A percentile compares a stretch with the other conserved stretches of the same genome.
Evolutionary conservation across 1,140 invertebrate species (phyloP).

Genomic region (Drosophila melanogaster): Release_6_plus_ISO1_MT NT_033777.3:10627001-10627500

Average conservation of each 20-base stretch:
- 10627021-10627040: slow-evolving; percentile 29
- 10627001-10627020: slow-evolving; percentile 55
- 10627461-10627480: slow-evolving; percentile 9
- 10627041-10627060: slow-evolving; percentile 22
- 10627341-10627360: slow-evolving; percentile 83
- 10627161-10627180: slow-evolving; percentile 8
- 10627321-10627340: slow-evolving; percentile 71
- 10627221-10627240: slow-evolving; percentile 81
- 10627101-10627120: slow-evolving; percentile 60
- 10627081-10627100: slow-evolving; percentile 61
- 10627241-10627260: slow-evolving; percentile 63
- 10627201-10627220: slow-evolving; percentile 47
- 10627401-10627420: not conserved
- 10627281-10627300: slow-evolving; percentile 46
- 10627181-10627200: slow-evolving; percentile 6
- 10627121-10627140: slow-evolving; percentile 60
- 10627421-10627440: slow-evolving; percentile 17
- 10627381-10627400: slow-evolving; percentile 44
- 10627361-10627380: slow-evolving; percentile 73
- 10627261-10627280: slow-evolving; percentile 40
- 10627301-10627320: slow-evolving; percentile 56
- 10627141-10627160: slow-evolving; percentile 41
- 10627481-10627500: slow-evolving; percentile 3
- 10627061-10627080: slow-evolving; percentile 45
- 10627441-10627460: slow-evolving; percentile 9